Evolutionary conservation across 2,113 vertebrate species (phyloP).

Genomic region (Mus spicilegus): DNA sequence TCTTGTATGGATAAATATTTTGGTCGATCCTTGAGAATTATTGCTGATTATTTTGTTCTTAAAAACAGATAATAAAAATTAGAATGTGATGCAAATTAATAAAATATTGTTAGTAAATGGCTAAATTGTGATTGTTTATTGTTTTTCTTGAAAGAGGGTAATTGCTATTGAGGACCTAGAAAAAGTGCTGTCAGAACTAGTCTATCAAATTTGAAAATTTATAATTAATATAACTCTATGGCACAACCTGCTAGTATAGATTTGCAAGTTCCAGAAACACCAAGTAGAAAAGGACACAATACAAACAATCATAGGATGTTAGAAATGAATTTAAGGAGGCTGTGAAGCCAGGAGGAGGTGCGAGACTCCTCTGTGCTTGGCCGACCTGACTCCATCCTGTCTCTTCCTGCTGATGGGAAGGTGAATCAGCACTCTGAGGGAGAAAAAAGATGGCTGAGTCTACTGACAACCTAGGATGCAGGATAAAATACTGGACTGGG

Average conservation of each 20-base stretch:
- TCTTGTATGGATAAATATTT: background rate
- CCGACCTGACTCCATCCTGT: rapidly evolving
- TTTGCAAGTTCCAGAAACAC: background rate
- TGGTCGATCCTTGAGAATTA: conserved; percentile 11
- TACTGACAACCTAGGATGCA: background rate
- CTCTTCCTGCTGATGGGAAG: background rate
- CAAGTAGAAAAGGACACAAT: background rate
- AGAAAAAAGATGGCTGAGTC: background rate
- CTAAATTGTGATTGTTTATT: background rate
- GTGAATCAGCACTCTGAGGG: rapidly evolving
- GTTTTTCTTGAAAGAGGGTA: background rate
- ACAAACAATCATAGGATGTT: background rate
- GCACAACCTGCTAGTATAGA: background rate
- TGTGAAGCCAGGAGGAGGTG: background rate
- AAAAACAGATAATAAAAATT: conserved; percentile 13
- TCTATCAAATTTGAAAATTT: conserved; percentile 7
- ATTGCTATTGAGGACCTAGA: background rate
- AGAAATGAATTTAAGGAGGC: background rate
- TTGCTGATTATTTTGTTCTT: background rate
- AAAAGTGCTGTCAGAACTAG: conserved; percentile 7
- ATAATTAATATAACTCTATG: background rate
- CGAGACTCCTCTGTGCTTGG: background rate
- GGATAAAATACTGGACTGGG: background rate
- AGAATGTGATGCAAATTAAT: conserved; percentile 16
- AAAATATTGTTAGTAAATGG: conserved; percentile 27